Evolutionary conservation across 2,113 vertebrate species (phyloP).

Genomic region (Rissa tridactyla): DNA sequence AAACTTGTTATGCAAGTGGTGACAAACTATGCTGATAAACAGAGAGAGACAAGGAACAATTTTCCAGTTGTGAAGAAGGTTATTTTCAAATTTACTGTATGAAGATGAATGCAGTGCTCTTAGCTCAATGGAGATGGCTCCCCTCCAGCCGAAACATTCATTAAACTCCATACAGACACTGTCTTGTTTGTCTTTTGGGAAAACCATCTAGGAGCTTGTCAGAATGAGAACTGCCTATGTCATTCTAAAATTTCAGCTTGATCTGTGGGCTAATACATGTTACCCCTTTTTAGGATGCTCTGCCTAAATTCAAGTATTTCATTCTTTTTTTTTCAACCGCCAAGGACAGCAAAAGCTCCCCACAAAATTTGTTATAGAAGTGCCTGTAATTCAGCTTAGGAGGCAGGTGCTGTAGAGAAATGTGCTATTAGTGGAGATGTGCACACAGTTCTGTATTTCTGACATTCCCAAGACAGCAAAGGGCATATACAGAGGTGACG

Average conservation of each 20-base stretch:
- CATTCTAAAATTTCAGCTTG: not conserved
- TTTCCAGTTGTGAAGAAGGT: not conserved
- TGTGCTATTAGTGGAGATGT: not conserved
- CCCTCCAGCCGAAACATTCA: not conserved
- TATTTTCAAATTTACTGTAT: not conserved
- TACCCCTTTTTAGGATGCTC: not conserved
- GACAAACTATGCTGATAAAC: not conserved
- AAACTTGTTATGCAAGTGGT: not conserved
- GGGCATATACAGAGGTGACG: accelerated
- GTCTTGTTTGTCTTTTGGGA: not conserved
- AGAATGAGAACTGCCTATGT: not conserved
- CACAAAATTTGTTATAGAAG: not conserved
- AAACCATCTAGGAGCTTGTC: not conserved
- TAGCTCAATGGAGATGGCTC: not conserved
- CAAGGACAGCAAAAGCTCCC: not conserved
- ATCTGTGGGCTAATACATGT: not conserved
- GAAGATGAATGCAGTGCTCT: not conserved
- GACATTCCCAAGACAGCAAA: not conserved
- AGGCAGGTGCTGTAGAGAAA: not conserved
- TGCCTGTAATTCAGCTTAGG: not conserved
- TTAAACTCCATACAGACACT: not conserved
- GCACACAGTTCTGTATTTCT: not conserved
- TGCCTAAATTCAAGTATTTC: not conserved
- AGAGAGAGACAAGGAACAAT: not conserved
- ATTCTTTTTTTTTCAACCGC: not conserved